Percentiles rank a stretch among this genome's conserved stretches.
These are phyloP conservation scores for Kryptolebias ocellatus DNA, from an alignment of 2,797 vertebrate species.

Conservation along the genomic window DNA sequence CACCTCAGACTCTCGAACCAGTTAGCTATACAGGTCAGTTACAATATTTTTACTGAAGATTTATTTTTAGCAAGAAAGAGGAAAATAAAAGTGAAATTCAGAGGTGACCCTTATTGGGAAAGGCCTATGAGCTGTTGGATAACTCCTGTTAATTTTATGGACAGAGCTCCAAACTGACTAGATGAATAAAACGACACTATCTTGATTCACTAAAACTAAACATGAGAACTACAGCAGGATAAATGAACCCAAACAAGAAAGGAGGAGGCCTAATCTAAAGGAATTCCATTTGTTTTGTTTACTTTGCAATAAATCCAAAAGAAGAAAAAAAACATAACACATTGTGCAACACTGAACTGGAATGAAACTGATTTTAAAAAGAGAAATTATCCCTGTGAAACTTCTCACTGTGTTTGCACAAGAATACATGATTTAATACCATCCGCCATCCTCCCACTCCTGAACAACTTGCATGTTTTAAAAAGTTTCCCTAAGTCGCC, in stretches of 20 bases:
- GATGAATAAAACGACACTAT: too few species aligned
- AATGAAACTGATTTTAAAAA: slow-evolving; percentile 3
- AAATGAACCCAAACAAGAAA: background rate
- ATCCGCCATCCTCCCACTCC: slow-evolving; percentile 22
- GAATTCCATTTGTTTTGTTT: background rate
- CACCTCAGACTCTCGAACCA: slow-evolving; percentile 42
- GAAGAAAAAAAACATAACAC: background rate
- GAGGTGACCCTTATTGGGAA: too few species aligned
- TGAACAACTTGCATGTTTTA: slow-evolving; percentile 36
- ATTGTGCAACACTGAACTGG: background rate
- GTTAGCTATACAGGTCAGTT: background rate
- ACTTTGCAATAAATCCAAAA: background rate
- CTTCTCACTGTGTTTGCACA: slow-evolving; percentile 15
- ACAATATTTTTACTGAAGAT: background rate
- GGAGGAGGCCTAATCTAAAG: background rate
- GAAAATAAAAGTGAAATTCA: background rate
- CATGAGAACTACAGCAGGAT: background rate
- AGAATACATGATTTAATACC: slow-evolving; percentile 29
- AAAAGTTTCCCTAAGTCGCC: slow-evolving; percentile 59
- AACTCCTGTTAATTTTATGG: background rate
- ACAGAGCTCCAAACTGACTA: too few species aligned
- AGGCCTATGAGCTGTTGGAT: background rate
- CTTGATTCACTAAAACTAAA: too few species aligned
- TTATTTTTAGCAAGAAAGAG: background rate
- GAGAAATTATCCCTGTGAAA: slow-evolving; percentile 8